phyloP scores from a whole-genome alignment of 1,140 invertebrate genomes.

The Carposina sasakii region DNA sequence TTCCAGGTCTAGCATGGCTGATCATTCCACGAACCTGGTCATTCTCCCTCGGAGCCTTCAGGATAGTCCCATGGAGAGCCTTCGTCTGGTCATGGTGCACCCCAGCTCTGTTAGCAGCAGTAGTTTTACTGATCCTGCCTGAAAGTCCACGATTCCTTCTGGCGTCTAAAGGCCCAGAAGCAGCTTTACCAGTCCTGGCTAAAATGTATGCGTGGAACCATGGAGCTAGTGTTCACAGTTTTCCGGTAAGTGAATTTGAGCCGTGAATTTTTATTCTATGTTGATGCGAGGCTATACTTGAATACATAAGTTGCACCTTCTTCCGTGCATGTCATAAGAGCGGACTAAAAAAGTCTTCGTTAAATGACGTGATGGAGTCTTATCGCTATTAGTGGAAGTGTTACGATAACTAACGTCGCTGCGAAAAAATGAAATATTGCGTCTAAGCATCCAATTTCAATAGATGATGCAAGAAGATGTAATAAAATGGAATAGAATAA shows the following conservation, averaged over 20 bases:
- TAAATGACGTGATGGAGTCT: no score
- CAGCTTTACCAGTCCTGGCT: slow-evolving; percentile 75
- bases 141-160: slow-evolving; percentile 86
- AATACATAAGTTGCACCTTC: no score
- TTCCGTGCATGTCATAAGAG: no score
- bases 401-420: no score
- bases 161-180: slow-evolving; percentile 73
- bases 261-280: no score
- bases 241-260: slow-evolving; percentile 39
- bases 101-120: slow-evolving; percentile 69
- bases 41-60: slow-evolving; percentile 41
- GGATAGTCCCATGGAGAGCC: slow-evolving; percentile 76
- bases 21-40: slow-evolving; percentile 75
- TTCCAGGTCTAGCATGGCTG: slow-evolving; percentile 76
- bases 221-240: slow-evolving; percentile 23
- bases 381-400: no score
- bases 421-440: no score
- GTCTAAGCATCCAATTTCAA: no score
- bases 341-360: no score
- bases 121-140: slow-evolving; percentile 73
- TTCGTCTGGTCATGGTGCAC: slow-evolving; percentile 74
- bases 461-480: no score
- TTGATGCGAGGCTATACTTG: no score
- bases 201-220: slow-evolving; percentile 73
- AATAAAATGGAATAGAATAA: no score